A percentile compares a stretch with the other conserved stretches of the same genome.
phyloP scores from a whole-genome alignment of 2,888 invertebrate species.

The Spisula subtruncata region DNA sequence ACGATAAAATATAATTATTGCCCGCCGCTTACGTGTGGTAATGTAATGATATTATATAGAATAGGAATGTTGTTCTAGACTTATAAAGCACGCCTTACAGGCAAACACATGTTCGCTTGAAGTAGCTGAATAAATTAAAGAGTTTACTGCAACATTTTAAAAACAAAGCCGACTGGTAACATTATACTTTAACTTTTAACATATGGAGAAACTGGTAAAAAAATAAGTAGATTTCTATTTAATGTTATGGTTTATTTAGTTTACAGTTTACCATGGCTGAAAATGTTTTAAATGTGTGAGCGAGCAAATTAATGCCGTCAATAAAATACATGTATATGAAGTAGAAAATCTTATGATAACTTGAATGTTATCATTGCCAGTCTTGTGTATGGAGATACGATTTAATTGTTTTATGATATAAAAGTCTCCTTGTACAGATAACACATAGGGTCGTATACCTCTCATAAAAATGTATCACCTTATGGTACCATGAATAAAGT shows the following conservation, averaged over 20 bases:
- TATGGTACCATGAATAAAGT: too few species aligned
- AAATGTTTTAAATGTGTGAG: background rate
- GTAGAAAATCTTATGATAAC: too few species aligned
- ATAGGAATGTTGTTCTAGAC: background rate
- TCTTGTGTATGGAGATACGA: background rate
- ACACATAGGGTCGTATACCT: too few species aligned
- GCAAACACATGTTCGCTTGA: conserved; percentile 22
- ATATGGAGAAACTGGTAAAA: background rate
- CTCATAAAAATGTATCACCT: too few species aligned
- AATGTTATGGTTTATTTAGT: conserved; percentile 2
- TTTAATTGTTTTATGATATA: background rate
- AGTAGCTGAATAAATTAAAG: conserved; percentile 7
- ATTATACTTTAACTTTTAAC: background rate
- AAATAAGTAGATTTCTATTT: background rate
- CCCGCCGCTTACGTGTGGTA: conserved; percentile 35
- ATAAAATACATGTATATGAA: too few species aligned
- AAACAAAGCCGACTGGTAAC: conserved; percentile 6
- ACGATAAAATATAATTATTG: conserved; percentile 61
- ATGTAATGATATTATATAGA: conserved; percentile 39
- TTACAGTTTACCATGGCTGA: background rate
- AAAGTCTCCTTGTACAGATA: background rate
- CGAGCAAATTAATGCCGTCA: background rate
- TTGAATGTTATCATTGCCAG: too few species aligned
- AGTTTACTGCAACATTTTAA: conserved; percentile 11
- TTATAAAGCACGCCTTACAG: background rate